Evolutionary conservation across 2,797 vertebrate species (phyloP).

Genomic region (Alcedo quadribrachys): DNA sequence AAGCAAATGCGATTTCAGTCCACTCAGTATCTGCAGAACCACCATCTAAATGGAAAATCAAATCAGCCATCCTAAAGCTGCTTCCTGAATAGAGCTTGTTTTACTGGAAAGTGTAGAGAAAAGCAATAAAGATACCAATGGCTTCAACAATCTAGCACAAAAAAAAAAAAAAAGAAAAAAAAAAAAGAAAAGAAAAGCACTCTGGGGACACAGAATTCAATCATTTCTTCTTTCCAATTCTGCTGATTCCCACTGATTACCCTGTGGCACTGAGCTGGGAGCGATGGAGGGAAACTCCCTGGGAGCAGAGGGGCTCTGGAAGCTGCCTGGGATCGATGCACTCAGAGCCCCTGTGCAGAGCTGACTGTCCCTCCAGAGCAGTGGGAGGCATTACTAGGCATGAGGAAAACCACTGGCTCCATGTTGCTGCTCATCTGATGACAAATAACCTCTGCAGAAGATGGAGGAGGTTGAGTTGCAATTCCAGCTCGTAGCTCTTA

Average conservation of each 20-base stretch:
- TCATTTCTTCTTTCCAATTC: background rate
- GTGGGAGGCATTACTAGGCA: background rate
- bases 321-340: rapidly evolving
- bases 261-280: background rate
- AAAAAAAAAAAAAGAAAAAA: background rate
- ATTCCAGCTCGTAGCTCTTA: background rate
- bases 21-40: conserved; percentile 6
- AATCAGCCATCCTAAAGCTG: conserved; percentile 8
- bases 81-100: conserved; percentile 21
- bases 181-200: background rate
- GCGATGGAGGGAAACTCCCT: background rate
- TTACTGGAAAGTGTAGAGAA: background rate
- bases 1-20: conserved; percentile 1
- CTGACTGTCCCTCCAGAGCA: background rate
- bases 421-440: background rate
- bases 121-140: conserved; percentile 2
- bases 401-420: conserved; percentile 21
- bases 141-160: background rate
- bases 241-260: background rate
- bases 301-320: background rate
- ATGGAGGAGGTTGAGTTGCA: background rate
- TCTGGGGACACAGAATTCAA: background rate
- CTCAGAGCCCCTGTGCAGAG: background rate
- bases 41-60: conserved; percentile 21
- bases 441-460: conserved; percentile 19